Percentiles rank a stretch among this genome's conserved stretches.
These are phyloP conservation scores for Resseliella maxima DNA, from an alignment of 2,888 invertebrate species.

Conservation along the genomic window DNA sequence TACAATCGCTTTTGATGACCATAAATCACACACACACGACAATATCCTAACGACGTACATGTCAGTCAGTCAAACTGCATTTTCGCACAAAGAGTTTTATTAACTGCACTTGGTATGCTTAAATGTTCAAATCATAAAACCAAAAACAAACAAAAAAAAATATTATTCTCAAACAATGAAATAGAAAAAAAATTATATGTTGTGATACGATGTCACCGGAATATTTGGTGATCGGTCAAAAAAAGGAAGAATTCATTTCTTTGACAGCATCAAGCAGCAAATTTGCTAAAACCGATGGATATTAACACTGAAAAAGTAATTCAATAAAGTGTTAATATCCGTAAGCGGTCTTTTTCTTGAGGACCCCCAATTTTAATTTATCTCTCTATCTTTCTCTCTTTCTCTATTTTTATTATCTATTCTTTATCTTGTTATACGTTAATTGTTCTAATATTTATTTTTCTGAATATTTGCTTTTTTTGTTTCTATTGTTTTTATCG, in stretches of 20 bases:
- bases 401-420: background rate
- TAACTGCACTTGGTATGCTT: constrained; percentile 23
- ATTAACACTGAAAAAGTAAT: background rate
- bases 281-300: background rate
- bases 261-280: background rate
- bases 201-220: background rate
- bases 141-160: background rate
- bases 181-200: background rate
- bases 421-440: background rate
- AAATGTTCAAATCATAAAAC: constrained; percentile 7
- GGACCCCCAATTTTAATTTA: background rate
- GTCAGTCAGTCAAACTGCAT: constrained; percentile 6
- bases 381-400: no score
- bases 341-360: background rate
- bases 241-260: background rate
- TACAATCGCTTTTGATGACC: background rate
- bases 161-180: background rate
- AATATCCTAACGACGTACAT: background rate
- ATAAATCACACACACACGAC: background rate
- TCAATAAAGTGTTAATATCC: constrained; percentile 5
- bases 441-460: background rate
- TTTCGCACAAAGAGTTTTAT: constrained; percentile 5
- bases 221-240: background rate
- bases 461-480: background rate
- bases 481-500: background rate